Base-by-base conservation (phyloP, 2,888 invertebrate genomes). In the Orchesellides sinensis region DNA sequence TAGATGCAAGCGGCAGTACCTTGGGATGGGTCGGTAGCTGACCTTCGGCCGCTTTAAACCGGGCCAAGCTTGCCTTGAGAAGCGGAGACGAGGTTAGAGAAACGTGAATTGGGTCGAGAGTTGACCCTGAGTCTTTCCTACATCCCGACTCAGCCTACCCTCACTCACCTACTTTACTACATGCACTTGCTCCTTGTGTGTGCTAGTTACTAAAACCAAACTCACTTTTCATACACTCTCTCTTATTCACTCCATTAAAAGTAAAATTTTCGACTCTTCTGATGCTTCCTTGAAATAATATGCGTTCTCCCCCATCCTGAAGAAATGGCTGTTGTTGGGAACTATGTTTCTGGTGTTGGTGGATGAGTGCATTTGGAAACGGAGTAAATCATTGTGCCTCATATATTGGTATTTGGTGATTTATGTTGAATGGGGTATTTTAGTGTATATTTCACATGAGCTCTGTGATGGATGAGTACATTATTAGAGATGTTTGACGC, bases 81-180 rank as follows among this genome's bases (percentile, higher is more conserved):
- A 40, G 72, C 29, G 47, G 61, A 27, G 25, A 63, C 82, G 83
- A 86, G 86, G 83, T 83, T 75, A 82, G 54, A 72, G 59, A 73
- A 79, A 63, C 66, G 45, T 72, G 73, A 86, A 86, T 77, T 86
- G 85, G 86, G 86, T 86, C 86, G 85, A 79, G 73, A 63, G 74
- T 45, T 83, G 86, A 84, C 86, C 86, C 86, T 86, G 84, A 86
- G 75, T 65, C 70, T 56, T 49, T 82, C 79, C 82, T 47, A 35
- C 65, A 54, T 27, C 27, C 56, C 25, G 29, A 52, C 23, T 21
- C 35, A 35, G 25, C n/a, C 56, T 75, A 75, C 75, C 66, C 65
- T 75, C 54, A 66, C 75, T 75, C 56, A 66, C 75, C 75, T 75
- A 75, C 27, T 75, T 75, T 52, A 1, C 32, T 59, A 32, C 59